Conservation (phyloP, 2,797 vertebrate species). For the Ptychadena robeensis region DNA sequence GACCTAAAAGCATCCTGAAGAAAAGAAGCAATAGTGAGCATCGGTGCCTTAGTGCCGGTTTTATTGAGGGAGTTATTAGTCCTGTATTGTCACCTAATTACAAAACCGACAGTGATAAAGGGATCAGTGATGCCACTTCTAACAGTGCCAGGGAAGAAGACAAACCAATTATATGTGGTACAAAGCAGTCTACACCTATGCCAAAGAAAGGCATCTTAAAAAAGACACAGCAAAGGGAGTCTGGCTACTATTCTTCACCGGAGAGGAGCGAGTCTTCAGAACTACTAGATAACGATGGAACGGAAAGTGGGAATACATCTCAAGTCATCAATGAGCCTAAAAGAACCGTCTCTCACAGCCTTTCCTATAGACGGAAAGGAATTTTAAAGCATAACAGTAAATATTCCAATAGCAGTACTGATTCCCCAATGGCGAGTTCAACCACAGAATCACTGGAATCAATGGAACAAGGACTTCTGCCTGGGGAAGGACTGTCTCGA, state of each 20-base stretch:
- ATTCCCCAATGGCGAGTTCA: conserved; percentile 73
- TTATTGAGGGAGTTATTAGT: conserved; percentile 78
- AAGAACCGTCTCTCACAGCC: conserved; percentile 72
- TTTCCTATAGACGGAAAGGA: conserved; percentile 87
- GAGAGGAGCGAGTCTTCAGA: conserved; percentile 96
- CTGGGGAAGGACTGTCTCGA: conserved; percentile 83
- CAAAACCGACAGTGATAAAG: conserved; percentile 78
- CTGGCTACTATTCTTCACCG: conserved; percentile 97
- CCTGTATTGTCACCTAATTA: conserved; percentile 72
- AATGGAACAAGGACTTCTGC: conserved; percentile 70
- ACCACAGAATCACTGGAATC: conserved; percentile 75
- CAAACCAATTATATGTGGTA: conserved; percentile 79
- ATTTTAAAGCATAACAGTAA: conserved; percentile 96
- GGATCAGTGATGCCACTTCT: conserved; percentile 72
- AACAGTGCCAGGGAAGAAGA: conserved; percentile 79
- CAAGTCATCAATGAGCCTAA: conserved; percentile 74
- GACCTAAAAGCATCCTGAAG: conserved; percentile 96
- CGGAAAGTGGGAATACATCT: conserved; percentile 71
- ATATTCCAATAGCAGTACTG: conserved; percentile 84
- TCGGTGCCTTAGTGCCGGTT: conserved; percentile 83
- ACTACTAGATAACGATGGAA: conserved; percentile 80
- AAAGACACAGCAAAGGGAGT: conserved; percentile 97
- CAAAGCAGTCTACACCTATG: conserved; percentile 80
- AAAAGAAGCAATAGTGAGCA: conserved; percentile 89
- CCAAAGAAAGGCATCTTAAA: conserved; percentile 98